Conservation (phyloP, 2,888 invertebrate genomes). For the Diachrysia chrysitis region DNA sequence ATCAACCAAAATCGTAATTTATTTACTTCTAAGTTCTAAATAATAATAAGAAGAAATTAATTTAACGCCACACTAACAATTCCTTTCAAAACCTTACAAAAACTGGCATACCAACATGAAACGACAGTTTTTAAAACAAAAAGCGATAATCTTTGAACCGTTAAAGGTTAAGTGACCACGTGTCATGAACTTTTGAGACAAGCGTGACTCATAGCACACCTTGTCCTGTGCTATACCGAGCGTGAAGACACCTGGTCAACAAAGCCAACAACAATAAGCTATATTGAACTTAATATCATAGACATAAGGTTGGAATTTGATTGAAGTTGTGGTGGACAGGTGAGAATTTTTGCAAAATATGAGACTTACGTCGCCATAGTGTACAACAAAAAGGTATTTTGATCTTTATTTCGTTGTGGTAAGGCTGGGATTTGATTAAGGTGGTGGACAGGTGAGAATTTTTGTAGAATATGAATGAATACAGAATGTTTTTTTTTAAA, state of each 20-base stretch:
- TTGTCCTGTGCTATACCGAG: constrained; percentile 74
- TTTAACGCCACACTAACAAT: no score
- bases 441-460: constrained; percentile 70
- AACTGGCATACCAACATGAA: neutral
- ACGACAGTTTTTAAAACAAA: constrained; percentile 36
- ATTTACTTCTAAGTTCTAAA: no score
- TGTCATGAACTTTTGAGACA: constrained; percentile 74
- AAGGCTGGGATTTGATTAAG: constrained; percentile 23
- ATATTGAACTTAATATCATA: constrained; percentile 17
- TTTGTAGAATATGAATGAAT: constrained; percentile 55
- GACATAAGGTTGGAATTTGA: constrained; percentile 16
- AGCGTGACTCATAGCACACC: constrained; percentile 74
- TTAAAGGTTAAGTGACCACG: constrained; percentile 77
- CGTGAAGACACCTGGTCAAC: constrained; percentile 81
- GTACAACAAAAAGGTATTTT: constrained; percentile 12
- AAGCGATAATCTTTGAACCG: constrained; percentile 55
- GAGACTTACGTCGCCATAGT: constrained; percentile 54
- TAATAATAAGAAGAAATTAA: no score
- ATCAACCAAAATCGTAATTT: no score
- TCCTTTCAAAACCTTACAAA: neutral
- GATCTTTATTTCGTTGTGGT: neutral
- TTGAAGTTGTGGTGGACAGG: constrained; percentile 61
- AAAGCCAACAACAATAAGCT: constrained; percentile 17
- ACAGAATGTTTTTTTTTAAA: constrained; percentile 14
- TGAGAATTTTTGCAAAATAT: constrained; percentile 62